Percentiles rank a stretch among this genome's conserved stretches.
Evolutionary conservation across 2,888 invertebrate species (phyloP).

Genomic region (Palloptera scutellata): DNA sequence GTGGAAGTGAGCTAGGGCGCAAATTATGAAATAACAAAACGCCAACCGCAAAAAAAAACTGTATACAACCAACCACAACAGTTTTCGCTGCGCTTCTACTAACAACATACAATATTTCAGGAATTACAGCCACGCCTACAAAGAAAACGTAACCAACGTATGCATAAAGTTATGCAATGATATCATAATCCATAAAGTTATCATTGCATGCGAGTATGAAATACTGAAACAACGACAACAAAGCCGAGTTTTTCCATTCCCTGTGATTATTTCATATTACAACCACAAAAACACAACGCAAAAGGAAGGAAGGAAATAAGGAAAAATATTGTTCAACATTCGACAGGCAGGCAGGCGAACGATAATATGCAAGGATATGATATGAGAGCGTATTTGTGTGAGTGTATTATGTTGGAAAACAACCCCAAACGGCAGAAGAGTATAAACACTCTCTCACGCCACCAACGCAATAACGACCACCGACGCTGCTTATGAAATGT

Average conservation of each 20-base stretch:
- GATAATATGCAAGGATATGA: no score
- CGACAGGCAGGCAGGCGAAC: no score
- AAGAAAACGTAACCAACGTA: no score
- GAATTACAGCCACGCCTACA: not conserved
- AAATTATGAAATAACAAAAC: slow-evolving; percentile 23
- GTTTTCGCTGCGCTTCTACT: slow-evolving; percentile 15
- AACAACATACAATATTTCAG: not conserved
- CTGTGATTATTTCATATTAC: slow-evolving; percentile 30
- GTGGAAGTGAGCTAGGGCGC: not conserved
- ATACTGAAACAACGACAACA: slow-evolving; percentile 5
- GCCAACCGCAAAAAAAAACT: slow-evolving; percentile 5
- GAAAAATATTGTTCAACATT: no score
- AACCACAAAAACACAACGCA: slow-evolving; percentile 21
- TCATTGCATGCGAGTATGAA: not conserved
- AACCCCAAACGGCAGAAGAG: slow-evolving; percentile 1
- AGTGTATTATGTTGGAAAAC: not conserved
- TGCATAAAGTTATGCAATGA: slow-evolving; percentile 8
- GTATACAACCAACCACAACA: slow-evolving; percentile 16
- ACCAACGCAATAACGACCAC: no score
- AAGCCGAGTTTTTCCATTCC: slow-evolving; percentile 11
- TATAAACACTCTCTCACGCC: no score
- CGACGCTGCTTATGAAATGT: not conserved
- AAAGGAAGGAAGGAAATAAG: slow-evolving; percentile 12
- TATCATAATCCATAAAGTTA: slow-evolving; percentile 30
- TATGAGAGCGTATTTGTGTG: not conserved